Percentiles rank a stretch among this genome's conserved stretches.
These are phyloP conservation scores for Nymphicus hollandicus DNA, from an alignment of 2,113 vertebrate species.

Conservation along the genomic window DNA sequence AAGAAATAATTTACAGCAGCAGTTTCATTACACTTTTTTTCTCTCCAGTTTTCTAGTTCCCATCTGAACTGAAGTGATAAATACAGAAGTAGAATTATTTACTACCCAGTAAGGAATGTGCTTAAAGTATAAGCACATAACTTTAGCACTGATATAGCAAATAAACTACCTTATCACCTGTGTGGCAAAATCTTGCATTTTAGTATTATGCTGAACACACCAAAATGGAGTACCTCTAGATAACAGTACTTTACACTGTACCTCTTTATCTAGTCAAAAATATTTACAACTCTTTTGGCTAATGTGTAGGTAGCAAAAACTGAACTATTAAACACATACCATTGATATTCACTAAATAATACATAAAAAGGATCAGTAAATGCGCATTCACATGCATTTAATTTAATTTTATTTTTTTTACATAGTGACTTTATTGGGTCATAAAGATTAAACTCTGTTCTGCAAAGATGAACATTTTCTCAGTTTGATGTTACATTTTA, in stretches of 20 bases:
- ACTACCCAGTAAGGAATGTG: conserved; percentile 60
- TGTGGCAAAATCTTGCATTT: conserved; percentile 59
- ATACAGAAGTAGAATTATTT: conserved; percentile 75
- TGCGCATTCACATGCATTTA: conserved; percentile 88
- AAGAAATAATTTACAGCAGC: conserved; percentile 94
- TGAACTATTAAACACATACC: conserved; percentile 83
- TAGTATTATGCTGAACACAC: conserved; percentile 63
- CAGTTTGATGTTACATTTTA: conserved; percentile 10
- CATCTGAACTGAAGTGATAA: conserved; percentile 76
- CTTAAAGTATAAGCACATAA: conserved; percentile 65
- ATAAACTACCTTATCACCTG: conserved; percentile 64
- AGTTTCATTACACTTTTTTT: conserved; percentile 76
- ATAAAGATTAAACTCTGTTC: conserved; percentile 48
- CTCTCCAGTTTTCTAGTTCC: conserved; percentile 81
- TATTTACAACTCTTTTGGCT: conserved; percentile 85
- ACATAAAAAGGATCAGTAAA: conserved; percentile 79
- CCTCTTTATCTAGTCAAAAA: conserved; percentile 77
- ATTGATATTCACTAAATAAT: conserved; percentile 82
- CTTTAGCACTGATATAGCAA: conserved; percentile 71
- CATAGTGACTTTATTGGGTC: conserved; percentile 71
- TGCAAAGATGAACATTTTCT: conserved; percentile 25
- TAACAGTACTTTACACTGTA: conserved; percentile 76
- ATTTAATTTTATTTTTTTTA: conserved; percentile 62
- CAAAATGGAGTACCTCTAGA: conserved; percentile 73
- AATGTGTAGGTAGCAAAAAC: conserved; percentile 82